These are phyloP conservation scores for Aptenodytes patagonicus DNA, from an alignment of 2,113 vertebrate genomes.

Conservation along the genomic window DNA sequence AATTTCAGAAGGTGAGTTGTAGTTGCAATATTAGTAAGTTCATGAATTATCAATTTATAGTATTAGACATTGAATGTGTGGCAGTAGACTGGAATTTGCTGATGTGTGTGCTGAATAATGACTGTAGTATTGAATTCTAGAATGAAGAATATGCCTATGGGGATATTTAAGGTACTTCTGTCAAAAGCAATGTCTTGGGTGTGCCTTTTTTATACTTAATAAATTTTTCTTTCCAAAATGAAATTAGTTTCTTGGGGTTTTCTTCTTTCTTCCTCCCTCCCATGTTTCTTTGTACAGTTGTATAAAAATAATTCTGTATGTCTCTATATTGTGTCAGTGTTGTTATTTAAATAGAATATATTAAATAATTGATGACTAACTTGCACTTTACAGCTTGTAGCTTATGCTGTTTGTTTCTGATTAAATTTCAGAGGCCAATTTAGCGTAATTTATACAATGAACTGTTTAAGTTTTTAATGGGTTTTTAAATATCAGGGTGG, in stretches of 20 bases:
- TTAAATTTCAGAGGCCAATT: conserved; percentile 18
- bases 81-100: background rate
- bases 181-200: conserved; percentile 25
- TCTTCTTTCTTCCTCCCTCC: background rate
- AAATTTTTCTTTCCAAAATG: conserved; percentile 46
- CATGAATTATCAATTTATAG: background rate
- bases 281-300: background rate
- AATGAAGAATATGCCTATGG: background rate
- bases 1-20: conserved; percentile 84
- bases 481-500: background rate
- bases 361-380: conserved; percentile 39
- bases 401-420: conserved; percentile 8
- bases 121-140: background rate
- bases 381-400: conserved; percentile 4
- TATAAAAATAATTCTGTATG: conserved; percentile 17
- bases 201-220: conserved; percentile 32
- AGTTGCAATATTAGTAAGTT: background rate
- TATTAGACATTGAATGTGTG: background rate
- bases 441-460: background rate
- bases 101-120: background rate
- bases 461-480: background rate
- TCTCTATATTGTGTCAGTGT: conserved; percentile 17
- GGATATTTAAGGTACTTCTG: background rate
- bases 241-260: conserved; percentile 33
- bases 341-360: background rate